phyloP scores from a whole-genome alignment of 1,140 invertebrate species.

The Drepana arcuata region DNA sequence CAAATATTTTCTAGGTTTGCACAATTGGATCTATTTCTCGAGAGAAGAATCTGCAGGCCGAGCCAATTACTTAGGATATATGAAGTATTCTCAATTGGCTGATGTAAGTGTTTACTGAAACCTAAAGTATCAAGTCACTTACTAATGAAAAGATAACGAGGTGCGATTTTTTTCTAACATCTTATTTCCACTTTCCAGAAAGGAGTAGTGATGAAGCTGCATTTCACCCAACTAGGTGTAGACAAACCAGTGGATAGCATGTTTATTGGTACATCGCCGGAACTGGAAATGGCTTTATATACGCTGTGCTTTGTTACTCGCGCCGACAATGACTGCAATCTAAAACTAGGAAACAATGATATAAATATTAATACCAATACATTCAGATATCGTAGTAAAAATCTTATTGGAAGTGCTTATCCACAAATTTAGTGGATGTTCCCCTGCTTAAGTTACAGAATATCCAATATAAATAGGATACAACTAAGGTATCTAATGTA shows the following conservation, averaged over 20 bases:
- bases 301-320: conserved; percentile 87
- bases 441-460: no score
- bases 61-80: conserved; percentile 85
- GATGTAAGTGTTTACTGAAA: conserved; percentile 80
- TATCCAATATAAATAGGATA: no score
- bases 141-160: no score
- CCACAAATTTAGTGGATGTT: conserved; percentile 84
- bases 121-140: no score
- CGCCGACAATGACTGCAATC: conserved; percentile 79
- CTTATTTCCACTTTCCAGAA: conserved; percentile 83
- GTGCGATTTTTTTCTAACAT: no score
- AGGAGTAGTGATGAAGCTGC: conserved; percentile 83
- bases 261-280: conserved; percentile 93
- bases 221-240: conserved; percentile 81
- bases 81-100: conserved; percentile 80
- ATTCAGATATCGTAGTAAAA: conserved; percentile 82
- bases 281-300: conserved; percentile 93
- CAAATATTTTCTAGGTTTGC: conserved; percentile 84
- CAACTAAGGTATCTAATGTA: no score
- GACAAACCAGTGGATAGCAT: conserved; percentile 85
- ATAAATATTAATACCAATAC: conserved; percentile 82
- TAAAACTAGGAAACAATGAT: conserved; percentile 79
- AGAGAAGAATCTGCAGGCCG: conserved; percentile 79
- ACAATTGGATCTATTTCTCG: conserved; percentile 92
- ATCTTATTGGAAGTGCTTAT: conserved; percentile 84